phyloP scores from a whole-genome alignment of 2,888 invertebrate species.

The Andrena trimmerana region DNA sequence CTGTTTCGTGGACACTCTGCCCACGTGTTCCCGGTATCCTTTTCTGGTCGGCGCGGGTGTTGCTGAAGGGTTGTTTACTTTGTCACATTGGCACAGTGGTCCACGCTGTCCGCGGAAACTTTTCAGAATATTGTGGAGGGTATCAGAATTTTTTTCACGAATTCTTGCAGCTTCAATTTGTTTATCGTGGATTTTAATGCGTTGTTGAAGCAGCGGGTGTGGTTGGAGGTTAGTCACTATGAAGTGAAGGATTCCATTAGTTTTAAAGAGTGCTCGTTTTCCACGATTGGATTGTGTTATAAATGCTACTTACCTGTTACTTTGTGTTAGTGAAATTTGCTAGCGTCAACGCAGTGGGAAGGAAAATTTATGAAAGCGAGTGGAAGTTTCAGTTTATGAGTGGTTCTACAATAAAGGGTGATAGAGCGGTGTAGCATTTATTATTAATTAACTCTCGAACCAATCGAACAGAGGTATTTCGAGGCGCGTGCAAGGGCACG shows the following conservation, averaged over 20 bases:
- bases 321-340: no score
- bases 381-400: not conserved
- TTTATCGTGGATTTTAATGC: not conserved
- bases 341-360: no score
- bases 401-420: not conserved
- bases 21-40: not conserved
- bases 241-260: no score
- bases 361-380: no score
- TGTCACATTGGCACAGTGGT: no score
- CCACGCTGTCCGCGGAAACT: no score
- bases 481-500: not conserved
- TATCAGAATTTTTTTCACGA: no score
- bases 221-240: no score
- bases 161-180: not conserved
- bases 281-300: not conserved
- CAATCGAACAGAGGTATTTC: slow-evolving; percentile 16
- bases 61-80: not conserved
- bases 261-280: not conserved
- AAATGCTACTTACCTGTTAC: no score
- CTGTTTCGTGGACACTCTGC: not conserved
- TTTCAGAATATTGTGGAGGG: no score
- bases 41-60: no score
- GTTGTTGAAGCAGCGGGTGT: no score
- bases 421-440: not conserved
- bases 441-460: slow-evolving; percentile 27